Evolutionary conservation across 1,140 invertebrate genomes (phyloP).

Genomic region (Conus ventricosus): DNA sequence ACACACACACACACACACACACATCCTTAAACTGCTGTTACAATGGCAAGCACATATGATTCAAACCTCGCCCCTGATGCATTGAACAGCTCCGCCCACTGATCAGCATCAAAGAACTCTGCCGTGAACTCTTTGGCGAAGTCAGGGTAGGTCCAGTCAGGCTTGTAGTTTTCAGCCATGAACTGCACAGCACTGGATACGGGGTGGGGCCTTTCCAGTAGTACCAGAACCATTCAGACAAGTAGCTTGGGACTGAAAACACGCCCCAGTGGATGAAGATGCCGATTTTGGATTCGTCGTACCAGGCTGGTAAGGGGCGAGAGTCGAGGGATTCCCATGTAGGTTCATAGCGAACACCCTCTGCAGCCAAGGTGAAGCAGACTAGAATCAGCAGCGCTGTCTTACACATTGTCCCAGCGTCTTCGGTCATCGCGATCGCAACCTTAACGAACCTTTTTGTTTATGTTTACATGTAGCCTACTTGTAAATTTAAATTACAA

Average conservation of each 20-base stretch:
- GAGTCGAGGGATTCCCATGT: slow-evolving; percentile 69
- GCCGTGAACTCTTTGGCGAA: slow-evolving; percentile 62
- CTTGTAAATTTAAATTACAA: too few relatives aligned
- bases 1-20: not conserved
- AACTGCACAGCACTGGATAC: slow-evolving; percentile 48
- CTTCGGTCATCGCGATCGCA: too few relatives aligned
- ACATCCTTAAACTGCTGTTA: not conserved
- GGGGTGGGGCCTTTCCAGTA: slow-evolving; percentile 54
- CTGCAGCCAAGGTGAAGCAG: not conserved
- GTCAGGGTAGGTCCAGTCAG: slow-evolving; percentile 63
- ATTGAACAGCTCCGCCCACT: slow-evolving; percentile 63
- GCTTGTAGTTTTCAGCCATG: slow-evolving; percentile 62
- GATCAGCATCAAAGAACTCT: slow-evolving; percentile 54
- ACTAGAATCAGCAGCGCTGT: too few relatives aligned
- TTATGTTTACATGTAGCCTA: too few relatives aligned
- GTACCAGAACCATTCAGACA: slow-evolving; percentile 63
- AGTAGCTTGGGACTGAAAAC: slow-evolving; percentile 67
- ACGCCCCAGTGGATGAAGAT: slow-evolving; percentile 74
- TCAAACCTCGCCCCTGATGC: slow-evolving; percentile 58
- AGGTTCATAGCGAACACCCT: slow-evolving; percentile 40
- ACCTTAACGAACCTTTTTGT: too few relatives aligned
- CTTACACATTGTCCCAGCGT: too few relatives aligned
- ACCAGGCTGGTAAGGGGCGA: slow-evolving; percentile 70
- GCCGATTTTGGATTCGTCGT: slow-evolving; percentile 72
- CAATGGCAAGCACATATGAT: not conserved